Evolutionary conservation across 1,140 invertebrate genomes (phyloP), one percentile per base, ranked within the genome.

Genomic region (Telenomus remus): DNA sequence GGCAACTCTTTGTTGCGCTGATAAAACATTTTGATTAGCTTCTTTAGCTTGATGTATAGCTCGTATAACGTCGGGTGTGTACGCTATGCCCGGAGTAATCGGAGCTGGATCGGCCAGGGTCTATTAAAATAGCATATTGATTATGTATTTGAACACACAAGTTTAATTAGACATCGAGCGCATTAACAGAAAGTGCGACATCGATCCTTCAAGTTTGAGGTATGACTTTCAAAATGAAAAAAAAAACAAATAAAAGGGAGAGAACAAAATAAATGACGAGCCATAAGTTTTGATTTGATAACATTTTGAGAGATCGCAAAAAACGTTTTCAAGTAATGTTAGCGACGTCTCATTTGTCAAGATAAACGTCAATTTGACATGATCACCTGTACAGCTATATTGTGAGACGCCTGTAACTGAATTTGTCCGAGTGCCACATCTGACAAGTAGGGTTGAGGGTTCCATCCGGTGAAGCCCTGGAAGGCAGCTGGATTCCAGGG

Each of bases 11-110:
- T 87, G 83, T 43, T 86, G 84, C 14, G 85, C 87, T 34, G 82
- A 15, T n/a, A 81, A 76, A 47, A 88, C 87, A 66, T 87, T 84
- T 6, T 85, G 78, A 76, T 85, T 87, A 13, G 87, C 87, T 65
- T 87, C 84, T 50, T 86, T 87, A 5, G 87, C 87, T n/a, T 83
- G 81, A 46, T 88, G 84, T 60, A 88, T 79, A 0, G 87, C 82
- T 55, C 72, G 77, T 16, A 86, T 16, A 10, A 88, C 80, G 34
- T 88, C 87, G 0, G 86, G 84, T 0, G 84, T 71, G 59, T 88
- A 87, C 0, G 82, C 86, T n/a, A 87, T 87, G 12, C 76, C 84
- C 0, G 86, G 84, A 3, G 85, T 87, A 5, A 83, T 79, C 6
- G 79, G 68, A 9, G 51, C 49, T 47, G 81, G 68, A 54, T 87